Evolutionary conservation across 2,113 vertebrate genomes (phyloP).

Genomic region (Leucopsar rothschildi): DNA sequence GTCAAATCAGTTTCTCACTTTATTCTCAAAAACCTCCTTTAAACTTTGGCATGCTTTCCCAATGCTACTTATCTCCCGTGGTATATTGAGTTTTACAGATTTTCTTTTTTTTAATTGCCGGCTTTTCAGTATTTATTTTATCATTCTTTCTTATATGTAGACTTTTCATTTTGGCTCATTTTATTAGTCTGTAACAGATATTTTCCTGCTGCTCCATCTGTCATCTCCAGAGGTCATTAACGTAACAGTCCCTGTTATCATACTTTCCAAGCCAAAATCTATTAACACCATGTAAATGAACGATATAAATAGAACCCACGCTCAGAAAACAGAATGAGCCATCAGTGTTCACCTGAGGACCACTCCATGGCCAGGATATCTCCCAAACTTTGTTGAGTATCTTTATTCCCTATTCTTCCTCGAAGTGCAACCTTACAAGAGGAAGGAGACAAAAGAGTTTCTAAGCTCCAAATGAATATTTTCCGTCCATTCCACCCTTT

Average conservation of each 20-base stretch:
- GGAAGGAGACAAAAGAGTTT: not conserved
- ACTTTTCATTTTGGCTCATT: not conserved
- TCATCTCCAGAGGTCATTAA: not conserved
- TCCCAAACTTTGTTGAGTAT: not conserved
- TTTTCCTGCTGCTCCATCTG: not conserved
- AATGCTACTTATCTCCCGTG: not conserved
- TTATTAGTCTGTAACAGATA: not conserved
- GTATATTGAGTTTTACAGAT: not conserved
- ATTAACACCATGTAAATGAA: not conserved
- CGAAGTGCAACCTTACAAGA: not conserved
- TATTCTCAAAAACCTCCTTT: not conserved
- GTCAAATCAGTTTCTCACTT: not conserved
- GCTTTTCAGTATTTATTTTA: not conserved
- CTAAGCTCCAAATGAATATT: not conserved
- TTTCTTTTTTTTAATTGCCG: not conserved
- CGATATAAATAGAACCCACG: not conserved
- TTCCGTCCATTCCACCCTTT: not conserved
- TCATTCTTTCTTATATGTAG: not conserved
- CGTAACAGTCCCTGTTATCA: not conserved
- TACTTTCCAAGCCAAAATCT: not conserved
- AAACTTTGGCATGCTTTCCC: not conserved
- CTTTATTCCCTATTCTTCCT: not conserved
- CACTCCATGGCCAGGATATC: rapidly evolving
- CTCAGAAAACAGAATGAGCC: not conserved
- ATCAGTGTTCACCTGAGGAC: rapidly evolving